phyloP scores from a whole-genome alignment of 2,113 vertebrate species.

The Myiozetetes cayanensis region DNA sequence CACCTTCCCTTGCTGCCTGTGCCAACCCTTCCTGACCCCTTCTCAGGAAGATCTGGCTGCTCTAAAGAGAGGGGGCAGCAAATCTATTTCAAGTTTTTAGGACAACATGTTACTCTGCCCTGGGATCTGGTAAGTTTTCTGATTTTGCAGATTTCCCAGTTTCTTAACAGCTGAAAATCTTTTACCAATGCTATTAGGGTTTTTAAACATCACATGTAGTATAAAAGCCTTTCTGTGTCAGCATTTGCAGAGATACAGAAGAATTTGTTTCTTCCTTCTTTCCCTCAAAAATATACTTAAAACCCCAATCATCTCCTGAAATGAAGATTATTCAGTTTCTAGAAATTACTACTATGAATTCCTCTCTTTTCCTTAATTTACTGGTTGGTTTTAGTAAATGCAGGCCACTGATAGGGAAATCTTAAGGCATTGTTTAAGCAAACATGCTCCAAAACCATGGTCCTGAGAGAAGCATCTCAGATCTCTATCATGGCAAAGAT shows the following conservation, averaged over 20 bases:
- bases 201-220: not conserved
- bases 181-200: not conserved
- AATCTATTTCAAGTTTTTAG: not conserved
- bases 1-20: not conserved
- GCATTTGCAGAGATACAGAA: not conserved
- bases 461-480: not conserved
- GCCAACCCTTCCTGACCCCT: not conserved
- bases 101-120: not conserved
- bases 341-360: not conserved
- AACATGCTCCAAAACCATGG: fast-evolving
- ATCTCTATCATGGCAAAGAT: not conserved
- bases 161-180: not conserved
- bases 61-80: not conserved
- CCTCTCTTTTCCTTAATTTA: not conserved
- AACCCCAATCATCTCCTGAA: not conserved
- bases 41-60: not conserved
- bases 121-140: not conserved
- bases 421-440: not conserved
- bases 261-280: not conserved
- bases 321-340: not conserved
- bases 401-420: not conserved
- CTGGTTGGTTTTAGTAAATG: not conserved
- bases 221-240: not conserved
- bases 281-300: not conserved
- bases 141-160: not conserved